Percentiles rank a stretch among this genome's conserved stretches.
phyloP scores from a whole-genome alignment of 2,113 vertebrate species.

The Caretta caretta region DNA sequence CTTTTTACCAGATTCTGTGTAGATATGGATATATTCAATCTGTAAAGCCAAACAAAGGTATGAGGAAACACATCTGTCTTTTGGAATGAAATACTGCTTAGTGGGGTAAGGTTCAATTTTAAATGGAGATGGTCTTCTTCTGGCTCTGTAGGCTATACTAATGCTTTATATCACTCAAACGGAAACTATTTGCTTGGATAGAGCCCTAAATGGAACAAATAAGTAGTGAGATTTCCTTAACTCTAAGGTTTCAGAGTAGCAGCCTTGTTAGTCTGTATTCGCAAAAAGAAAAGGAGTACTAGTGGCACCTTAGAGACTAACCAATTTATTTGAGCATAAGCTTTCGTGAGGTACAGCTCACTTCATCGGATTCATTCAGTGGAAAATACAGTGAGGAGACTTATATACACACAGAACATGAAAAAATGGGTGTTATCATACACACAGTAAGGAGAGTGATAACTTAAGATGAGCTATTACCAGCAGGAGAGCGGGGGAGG shows the following conservation, averaged over 20 bases:
- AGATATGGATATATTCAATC: neutral
- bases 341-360: too few species aligned
- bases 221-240: neutral
- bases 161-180: neutral
- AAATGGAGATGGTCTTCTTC: neutral
- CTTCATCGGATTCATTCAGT: too few species aligned
- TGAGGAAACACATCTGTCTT: neutral
- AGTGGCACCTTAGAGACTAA: too few species aligned
- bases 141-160: neutral
- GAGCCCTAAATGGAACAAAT: neutral
- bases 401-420: too few species aligned
- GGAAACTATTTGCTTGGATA: neutral
- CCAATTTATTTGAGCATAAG: too few species aligned
- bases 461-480: too few species aligned
- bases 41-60: neutral
- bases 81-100: neutral
- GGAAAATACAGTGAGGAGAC: too few species aligned
- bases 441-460: too few species aligned
- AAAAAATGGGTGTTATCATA: too few species aligned
- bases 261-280: too few species aligned
- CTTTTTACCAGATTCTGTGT: neutral
- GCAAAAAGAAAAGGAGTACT: too few species aligned
- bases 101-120: neutral
- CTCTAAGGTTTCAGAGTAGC: neutral
- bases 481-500: too few species aligned